A percentile compares a stretch with the other conserved stretches of the same genome.
These are phyloP conservation scores for Ramphastos sulfuratus DNA, from an alignment of 2,113 vertebrate species.

Conservation along the genomic window DNA sequence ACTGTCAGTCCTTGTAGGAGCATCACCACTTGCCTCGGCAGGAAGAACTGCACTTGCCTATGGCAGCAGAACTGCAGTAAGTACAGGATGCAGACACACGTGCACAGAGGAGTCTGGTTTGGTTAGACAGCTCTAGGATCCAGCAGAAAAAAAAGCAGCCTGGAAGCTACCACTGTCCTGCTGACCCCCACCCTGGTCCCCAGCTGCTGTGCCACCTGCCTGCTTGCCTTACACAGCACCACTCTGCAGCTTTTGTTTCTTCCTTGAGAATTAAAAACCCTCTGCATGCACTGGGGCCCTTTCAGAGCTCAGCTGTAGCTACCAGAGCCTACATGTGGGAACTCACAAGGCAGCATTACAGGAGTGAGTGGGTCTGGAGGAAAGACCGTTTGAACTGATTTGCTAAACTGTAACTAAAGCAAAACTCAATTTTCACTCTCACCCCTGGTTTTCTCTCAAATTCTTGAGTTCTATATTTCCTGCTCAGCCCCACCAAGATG, in stretches of 20 bases:
- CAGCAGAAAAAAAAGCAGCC: background rate
- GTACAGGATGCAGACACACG: background rate
- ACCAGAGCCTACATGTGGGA: background rate
- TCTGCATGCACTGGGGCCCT: background rate
- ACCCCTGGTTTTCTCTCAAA: background rate
- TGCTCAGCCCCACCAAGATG: background rate
- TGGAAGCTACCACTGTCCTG: rapidly evolving
- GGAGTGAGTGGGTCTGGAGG: background rate
- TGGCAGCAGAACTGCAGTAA: background rate
- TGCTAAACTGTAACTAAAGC: background rate
- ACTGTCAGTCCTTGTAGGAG: background rate
- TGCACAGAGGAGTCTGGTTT: background rate
- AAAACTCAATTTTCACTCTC: background rate
- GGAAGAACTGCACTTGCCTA: too few species aligned
- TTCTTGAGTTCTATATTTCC: background rate
- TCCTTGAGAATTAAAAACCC: background rate
- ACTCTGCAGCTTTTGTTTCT: background rate
- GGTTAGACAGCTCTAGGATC: background rate
- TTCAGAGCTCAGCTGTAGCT: background rate
- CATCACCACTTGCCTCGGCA: background rate
- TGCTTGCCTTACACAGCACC: background rate
- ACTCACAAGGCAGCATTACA: background rate
- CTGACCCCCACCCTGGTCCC: background rate
- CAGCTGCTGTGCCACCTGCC: background rate
- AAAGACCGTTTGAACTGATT: background rate